Evolutionary conservation across 2,113 vertebrate species (phyloP).

Genomic region (Cinclus mexicanus): DNA sequence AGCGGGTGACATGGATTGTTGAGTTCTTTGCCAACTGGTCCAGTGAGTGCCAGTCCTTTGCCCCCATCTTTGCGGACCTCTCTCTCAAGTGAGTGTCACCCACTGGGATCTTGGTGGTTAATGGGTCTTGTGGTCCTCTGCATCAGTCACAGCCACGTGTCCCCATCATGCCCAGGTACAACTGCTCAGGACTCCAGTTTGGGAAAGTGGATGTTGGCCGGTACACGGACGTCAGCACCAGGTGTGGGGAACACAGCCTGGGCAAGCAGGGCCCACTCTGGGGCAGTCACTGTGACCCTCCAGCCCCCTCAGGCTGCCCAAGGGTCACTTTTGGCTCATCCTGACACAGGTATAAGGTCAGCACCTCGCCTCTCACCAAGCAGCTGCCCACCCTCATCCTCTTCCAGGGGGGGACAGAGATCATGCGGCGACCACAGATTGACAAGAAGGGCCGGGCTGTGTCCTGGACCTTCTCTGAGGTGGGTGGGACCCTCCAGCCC

Average conservation of each 20-base stretch:
- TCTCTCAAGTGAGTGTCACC: slow-evolving; percentile 87
- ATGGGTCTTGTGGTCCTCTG: fast-evolving
- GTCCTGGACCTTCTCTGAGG: slow-evolving; percentile 97
- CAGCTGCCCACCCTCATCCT: slow-evolving; percentile 92
- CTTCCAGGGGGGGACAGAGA: slow-evolving; percentile 87
- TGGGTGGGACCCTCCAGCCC: slow-evolving; percentile 20
- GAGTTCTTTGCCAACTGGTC: slow-evolving; percentile 98
- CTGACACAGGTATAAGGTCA: slow-evolving; percentile 85
- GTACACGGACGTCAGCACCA: slow-evolving; percentile 86
- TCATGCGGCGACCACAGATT: slow-evolving; percentile 88
- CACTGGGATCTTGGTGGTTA: fast-evolving
- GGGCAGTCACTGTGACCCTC: no score
- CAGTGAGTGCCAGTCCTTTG: slow-evolving; percentile 92
- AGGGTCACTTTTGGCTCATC: not conserved
- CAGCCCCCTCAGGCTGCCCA: fast-evolving
- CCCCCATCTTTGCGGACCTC: slow-evolving; percentile 89
- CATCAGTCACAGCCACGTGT: fast-evolving
- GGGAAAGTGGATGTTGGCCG: slow-evolving; percentile 94
- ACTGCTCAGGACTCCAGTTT: slow-evolving; percentile 87
- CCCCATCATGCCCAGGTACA: slow-evolving; percentile 79
- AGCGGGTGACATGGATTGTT: slow-evolving; percentile 88
- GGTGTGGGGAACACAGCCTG: slow-evolving; percentile 56
- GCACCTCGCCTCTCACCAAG: slow-evolving; percentile 90
- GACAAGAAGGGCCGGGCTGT: slow-evolving; percentile 94
- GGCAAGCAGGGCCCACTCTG: fast-evolving